A percentile compares a stretch with the other conserved stretches of the same genome.
These are phyloP conservation scores for Mystacornis crossleyi DNA, from an alignment of 2,113 vertebrate genomes.

Conservation along the genomic window DNA sequence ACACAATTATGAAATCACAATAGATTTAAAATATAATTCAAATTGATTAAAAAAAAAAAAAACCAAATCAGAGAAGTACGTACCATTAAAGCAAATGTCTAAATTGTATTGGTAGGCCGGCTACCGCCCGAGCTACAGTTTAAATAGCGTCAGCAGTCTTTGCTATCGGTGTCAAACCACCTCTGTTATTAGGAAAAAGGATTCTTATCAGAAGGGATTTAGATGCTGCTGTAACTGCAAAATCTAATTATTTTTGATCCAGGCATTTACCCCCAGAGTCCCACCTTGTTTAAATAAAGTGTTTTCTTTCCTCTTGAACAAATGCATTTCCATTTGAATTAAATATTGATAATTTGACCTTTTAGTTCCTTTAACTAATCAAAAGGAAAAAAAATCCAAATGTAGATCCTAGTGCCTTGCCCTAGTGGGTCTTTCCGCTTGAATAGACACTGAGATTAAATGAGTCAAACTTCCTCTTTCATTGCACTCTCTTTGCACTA, in stretches of 20 bases:
- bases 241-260: slow-evolving; percentile 75
- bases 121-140: background rate
- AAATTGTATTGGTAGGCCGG: background rate
- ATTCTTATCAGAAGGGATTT: slow-evolving; percentile 62
- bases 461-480: slow-evolving; percentile 85
- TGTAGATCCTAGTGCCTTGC: slow-evolving; percentile 76
- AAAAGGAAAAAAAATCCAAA: slow-evolving; percentile 79
- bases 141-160: background rate
- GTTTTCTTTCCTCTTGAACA: slow-evolving; percentile 75
- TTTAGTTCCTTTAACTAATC: slow-evolving; percentile 85
- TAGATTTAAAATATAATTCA: slow-evolving; percentile 59
- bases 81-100: slow-evolving; percentile 32
- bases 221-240: slow-evolving; percentile 58
- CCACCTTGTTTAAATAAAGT: slow-evolving; percentile 75
- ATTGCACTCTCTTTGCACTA: slow-evolving; percentile 82
- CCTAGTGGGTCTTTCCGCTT: slow-evolving; percentile 83
- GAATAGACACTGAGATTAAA: slow-evolving; percentile 85
- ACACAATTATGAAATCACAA: slow-evolving; percentile 54
- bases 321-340: slow-evolving; percentile 81
- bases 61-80: background rate
- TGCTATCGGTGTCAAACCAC: slow-evolving; percentile 45
- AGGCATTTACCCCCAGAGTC: slow-evolving; percentile 60
- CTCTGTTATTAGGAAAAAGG: slow-evolving; percentile 64
- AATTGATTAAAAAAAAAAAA: slow-evolving; percentile 34
- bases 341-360: slow-evolving; percentile 91